Conservation (phyloP, 2,888 invertebrate genomes). For the Adela reaumurella region DNA sequence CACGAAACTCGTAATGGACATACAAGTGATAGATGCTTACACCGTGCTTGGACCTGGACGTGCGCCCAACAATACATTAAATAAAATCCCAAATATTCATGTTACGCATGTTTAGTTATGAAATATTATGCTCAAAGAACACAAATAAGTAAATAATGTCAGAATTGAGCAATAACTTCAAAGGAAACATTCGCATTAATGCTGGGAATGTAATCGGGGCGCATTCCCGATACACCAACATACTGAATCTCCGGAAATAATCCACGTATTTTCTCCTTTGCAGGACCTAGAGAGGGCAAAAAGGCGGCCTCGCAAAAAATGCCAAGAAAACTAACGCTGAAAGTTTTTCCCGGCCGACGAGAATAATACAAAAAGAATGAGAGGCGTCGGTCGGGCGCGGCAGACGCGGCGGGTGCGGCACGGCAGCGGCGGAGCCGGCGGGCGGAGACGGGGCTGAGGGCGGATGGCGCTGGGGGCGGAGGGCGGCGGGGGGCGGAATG, state of each 20-base stretch:
- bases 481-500: constrained; percentile 33
- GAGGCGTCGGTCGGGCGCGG: not conserved
- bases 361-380: not conserved
- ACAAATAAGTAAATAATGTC: too few relatives aligned
- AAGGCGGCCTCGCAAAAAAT: not conserved
- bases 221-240: too few relatives aligned
- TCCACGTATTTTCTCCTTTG: not conserved
- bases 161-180: too few relatives aligned
- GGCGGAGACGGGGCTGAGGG: not conserved
- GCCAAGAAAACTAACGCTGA: not conserved
- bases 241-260: not conserved
- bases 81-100: too few relatives aligned
- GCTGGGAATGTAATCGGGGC: too few relatives aligned
- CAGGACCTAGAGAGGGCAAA: not conserved
- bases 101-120: too few relatives aligned
- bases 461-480: constrained; percentile 29
- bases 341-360: not conserved
- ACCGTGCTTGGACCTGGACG: too few relatives aligned
- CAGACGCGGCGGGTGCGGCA: not conserved
- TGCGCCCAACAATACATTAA: too few relatives aligned
- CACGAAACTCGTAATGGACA: too few relatives aligned
- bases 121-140: too few relatives aligned
- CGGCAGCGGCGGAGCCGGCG: not conserved
- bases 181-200: too few relatives aligned
- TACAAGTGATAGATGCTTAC: too few relatives aligned